phyloP scores from a whole-genome alignment of 2,888 invertebrate genomes.

The Odontothrips loti region DNA sequence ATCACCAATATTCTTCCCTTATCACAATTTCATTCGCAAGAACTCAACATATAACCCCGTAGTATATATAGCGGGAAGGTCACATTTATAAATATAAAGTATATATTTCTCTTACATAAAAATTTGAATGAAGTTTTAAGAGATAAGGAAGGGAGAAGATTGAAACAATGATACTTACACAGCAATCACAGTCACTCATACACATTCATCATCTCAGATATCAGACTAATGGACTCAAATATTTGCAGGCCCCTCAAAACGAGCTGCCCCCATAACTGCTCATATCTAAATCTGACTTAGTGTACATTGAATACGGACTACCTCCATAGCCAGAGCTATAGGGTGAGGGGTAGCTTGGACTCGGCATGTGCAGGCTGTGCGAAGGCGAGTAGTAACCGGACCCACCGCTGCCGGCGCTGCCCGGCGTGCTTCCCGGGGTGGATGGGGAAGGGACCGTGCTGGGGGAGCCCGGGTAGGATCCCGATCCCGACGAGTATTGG shows the following conservation, averaged over 20 bases:
- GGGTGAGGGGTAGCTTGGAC: constrained; percentile 64
- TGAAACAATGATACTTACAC: constrained; percentile 24
- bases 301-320: constrained; percentile 8
- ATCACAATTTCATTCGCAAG: constrained; percentile 20
- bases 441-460: neutral
- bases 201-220: neutral
- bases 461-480: constrained; percentile 26
- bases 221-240: constrained; percentile 7
- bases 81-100: constrained; percentile 22
- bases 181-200: constrained; percentile 24
- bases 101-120: constrained; percentile 21
- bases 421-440: constrained; percentile 34
- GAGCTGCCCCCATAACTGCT: constrained; percentile 19
- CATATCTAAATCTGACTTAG: constrained; percentile 5
- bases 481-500: constrained; percentile 42
- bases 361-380: constrained; percentile 62
- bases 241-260: neutral
- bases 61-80: neutral
- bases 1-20: constrained; percentile 20
- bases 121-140: constrained; percentile 26
- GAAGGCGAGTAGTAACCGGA: constrained; percentile 47
- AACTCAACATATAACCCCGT: neutral
- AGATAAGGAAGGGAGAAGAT: constrained; percentile 23
- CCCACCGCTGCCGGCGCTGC: constrained; percentile 35
- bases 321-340: constrained; percentile 31